Base-by-base conservation (phyloP, 2,888 invertebrate species). In the Clanis bilineata region DNA sequence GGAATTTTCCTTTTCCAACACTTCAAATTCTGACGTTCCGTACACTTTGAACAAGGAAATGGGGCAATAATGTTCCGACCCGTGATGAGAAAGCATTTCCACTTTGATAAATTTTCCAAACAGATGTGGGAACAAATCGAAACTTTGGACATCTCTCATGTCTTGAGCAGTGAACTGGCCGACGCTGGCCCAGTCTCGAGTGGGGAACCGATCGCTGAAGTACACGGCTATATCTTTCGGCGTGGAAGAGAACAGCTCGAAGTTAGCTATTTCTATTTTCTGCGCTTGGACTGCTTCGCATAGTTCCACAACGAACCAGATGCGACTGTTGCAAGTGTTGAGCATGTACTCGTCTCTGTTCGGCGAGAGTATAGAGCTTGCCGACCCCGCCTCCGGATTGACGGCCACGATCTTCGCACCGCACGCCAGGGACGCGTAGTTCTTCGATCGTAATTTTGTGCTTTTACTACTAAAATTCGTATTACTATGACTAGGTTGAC, bases 241-340 rank as follows among this genome's bases (percentile, higher is more conserved):
- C 25, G 97, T 97, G 0, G 99, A 99, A 6, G 99, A 99, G 88
- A 99, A 99, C 62, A 99, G 91, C 87, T 99, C 99, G 82, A 98
- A 98, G 86, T 99, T 99, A 2, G 98, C 99, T 70, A 99, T 91
- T 76, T 99, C 98, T 64, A 99, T 95, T 88, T 96, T 96, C 83
- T 97, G 97, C 3, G 98, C 97, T 89, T 98, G 98, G 64, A 99
- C 96, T 3, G 98, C 97, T 82, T 99, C 99, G 90, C 99, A 99
- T 1, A 99, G 94, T 88, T 99, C 99, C 2, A 99, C 96, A 28
- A 99, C 95, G 86, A 99, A 98, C 98, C 98, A 98, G 65, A 97
- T 96, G 61, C 96, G 95, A 73, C 96, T 96, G 70, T 96, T 97
- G 86, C 99, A 99, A 0, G 98, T 97, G 83, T 98, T 99, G 62